Evolutionary conservation across 2,113 vertebrate species (phyloP), one percentile per base, ranked within the genome.

Genomic region (Calonectris borealis): DNA sequence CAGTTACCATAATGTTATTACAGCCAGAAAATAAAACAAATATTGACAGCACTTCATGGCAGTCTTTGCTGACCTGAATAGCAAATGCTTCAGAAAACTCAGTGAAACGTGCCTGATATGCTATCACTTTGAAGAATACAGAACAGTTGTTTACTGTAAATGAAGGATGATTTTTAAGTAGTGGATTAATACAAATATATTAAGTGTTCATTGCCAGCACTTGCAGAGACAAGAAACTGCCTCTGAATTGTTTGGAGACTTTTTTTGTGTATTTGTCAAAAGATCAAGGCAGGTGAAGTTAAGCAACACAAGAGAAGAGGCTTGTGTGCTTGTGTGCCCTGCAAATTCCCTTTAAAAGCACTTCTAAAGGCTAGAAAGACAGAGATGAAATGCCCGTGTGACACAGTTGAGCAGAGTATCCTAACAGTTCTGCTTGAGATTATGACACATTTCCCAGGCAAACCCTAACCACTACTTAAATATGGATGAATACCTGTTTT

Each of bases 1-100:
- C 58, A 58, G 34, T 70, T 77, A 61, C 16, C 15, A 15, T 65
- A 90, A 87, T 7, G 3, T 16, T 38, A 76, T 36, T 66, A 88
- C 11, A 71, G 52, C 17, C 49, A 81, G 44, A 82, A 61, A 94
- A 79, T 36, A 95, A 91, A 78, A 55, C 48, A 94, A 75, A 46
- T 54, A 88, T 6, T 73, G 70, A 92, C 42, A 86, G 38, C 57
- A 82, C 64, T 84, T 83, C 68, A 85, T 31, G 66, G 54, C 26
- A 88, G 38, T 42, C 62, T 66, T 95, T 95, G 64, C 54, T 93
- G 71, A 72, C 38, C 24, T 46, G 58, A 81, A 49, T 3, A 80
- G 80, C 64, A 94, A 91, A 95, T 44, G 61, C 66, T 90, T 94
- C 78, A 91, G 61, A 52, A 76, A 97, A 89, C 4, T 88, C 66